Conservation (phyloP, 1,140 invertebrate genomes). For the Drosophila nannoptera region DNA sequence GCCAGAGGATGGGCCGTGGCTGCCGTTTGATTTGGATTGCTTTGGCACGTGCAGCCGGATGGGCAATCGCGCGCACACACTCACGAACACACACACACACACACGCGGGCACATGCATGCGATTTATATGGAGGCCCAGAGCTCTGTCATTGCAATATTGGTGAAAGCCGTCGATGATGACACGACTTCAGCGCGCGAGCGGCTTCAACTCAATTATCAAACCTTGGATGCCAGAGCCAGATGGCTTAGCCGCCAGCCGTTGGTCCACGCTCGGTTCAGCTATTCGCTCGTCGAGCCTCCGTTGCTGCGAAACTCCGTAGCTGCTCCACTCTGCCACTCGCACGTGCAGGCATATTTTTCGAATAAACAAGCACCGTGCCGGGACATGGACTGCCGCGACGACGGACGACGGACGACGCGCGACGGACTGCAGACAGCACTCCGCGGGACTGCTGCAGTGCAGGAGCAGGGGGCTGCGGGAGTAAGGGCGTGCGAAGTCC, state of each 20-base stretch:
- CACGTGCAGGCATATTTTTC: conserved; percentile 48
- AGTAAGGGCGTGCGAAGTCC: neutral
- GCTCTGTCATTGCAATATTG: conserved; percentile 52
- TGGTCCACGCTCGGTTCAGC: conserved; percentile 16
- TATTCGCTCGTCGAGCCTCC: conserved; percentile 21
- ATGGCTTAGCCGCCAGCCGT: conserved; percentile 29
- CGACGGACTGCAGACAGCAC: no score
- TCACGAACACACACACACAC: no score
- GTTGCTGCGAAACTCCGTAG: neutral
- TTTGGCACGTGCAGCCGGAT: conserved; percentile 53
- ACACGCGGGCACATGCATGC: neutral
- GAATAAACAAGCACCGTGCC: conserved; percentile 19
- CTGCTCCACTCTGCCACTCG: conserved; percentile 6
- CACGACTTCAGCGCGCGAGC: conserved; percentile 47
- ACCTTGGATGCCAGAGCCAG: conserved; percentile 68
- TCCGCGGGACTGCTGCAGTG: no score
- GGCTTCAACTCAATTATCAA: conserved; percentile 74
- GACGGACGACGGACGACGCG: no score
- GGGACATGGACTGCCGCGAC: neutral
- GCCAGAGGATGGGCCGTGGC: conserved; percentile 21
- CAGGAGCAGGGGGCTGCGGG: neutral
- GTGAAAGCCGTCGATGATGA: conserved; percentile 64
- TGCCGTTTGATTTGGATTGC: conserved; percentile 57
- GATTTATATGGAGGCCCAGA: conserved; percentile 26
- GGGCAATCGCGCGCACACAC: conserved; percentile 4